These are phyloP conservation scores for Drosophila seguyi DNA, from an alignment of 1,140 invertebrate species.

Conservation along the genomic window DNA sequence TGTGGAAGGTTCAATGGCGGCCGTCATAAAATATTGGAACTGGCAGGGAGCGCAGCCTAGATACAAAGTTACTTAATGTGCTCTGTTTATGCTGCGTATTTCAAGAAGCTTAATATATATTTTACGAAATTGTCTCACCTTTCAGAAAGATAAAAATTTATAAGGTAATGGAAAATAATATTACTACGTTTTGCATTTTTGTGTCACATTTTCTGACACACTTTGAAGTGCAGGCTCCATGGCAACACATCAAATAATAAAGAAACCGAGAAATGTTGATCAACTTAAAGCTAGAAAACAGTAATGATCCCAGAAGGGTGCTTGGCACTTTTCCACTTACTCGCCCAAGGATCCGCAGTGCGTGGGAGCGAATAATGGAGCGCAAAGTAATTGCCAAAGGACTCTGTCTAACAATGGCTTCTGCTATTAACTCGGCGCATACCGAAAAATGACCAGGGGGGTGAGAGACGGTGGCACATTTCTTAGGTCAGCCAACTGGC, in stretches of 20 bases:
- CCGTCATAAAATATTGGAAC: conserved; percentile 78
- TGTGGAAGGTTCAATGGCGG: conserved; percentile 66
- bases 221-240: neutral
- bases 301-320: conserved; percentile 27
- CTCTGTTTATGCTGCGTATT: neutral
- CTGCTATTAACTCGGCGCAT: conserved; percentile 75
- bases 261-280: conserved; percentile 3
- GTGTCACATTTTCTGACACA: neutral
- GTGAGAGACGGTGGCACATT: conserved; percentile 44
- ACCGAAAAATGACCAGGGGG: conserved; percentile 46
- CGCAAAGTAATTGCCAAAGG: conserved; percentile 62
- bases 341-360: conserved; percentile 14
- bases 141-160: neutral
- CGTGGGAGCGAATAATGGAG: conserved; percentile 55
- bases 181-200: neutral
- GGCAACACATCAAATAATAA: neutral
- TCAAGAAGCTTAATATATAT: neutral
- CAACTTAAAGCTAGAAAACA: conserved; percentile 1
- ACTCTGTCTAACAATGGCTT: conserved; percentile 54
- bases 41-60: conserved; percentile 53
- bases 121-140: neutral
- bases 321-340: conserved; percentile 8
- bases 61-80: conserved; percentile 27
- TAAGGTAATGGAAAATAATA: neutral
- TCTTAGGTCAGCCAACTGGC: conserved; percentile 44